phyloP scores from a whole-genome alignment of 2,888 invertebrate genomes.

The Ichneumon xanthorius region DNA sequence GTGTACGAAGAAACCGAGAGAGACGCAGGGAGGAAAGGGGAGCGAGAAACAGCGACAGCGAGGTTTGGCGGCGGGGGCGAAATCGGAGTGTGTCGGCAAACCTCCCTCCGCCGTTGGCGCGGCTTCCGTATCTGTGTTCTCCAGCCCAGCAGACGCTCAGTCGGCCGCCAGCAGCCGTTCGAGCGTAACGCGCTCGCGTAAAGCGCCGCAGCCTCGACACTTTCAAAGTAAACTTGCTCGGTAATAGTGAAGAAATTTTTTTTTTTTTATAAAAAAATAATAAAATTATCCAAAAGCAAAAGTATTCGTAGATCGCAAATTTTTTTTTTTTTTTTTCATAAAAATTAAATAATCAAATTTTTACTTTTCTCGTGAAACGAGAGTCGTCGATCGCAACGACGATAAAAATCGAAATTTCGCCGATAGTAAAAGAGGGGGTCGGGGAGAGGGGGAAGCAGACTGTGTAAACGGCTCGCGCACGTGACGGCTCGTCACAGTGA shows the following conservation, averaged over 20 bases:
- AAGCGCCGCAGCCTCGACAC: conserved; percentile 45
- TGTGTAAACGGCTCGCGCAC: conserved; percentile 12
- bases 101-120: conserved; percentile 64
- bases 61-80: not conserved
- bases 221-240: conserved; percentile 23
- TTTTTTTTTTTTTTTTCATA: too few species aligned
- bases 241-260: not conserved
- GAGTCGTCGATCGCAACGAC: not conserved
- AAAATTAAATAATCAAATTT: too few species aligned
- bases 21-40: not conserved
- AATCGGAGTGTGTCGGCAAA: conserved; percentile 48
- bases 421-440: not conserved
- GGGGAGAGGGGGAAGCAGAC: not conserved
- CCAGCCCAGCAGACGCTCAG: conserved; percentile 76
- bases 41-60: conserved; percentile 1
- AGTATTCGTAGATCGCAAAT: too few species aligned
- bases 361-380: too few species aligned
- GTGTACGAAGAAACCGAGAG: conserved; percentile 5
- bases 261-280: not conserved
- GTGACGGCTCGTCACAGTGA: conserved; percentile 1
- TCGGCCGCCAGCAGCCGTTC: conserved; percentile 83
- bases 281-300: too few species aligned
- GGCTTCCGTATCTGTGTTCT: conserved; percentile 36
- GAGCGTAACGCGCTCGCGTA: conserved; percentile 70
- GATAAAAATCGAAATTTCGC: not conserved